Base-by-base conservation (phyloP, 2,888 invertebrate species). In the Cyaniris semiargus region DNA sequence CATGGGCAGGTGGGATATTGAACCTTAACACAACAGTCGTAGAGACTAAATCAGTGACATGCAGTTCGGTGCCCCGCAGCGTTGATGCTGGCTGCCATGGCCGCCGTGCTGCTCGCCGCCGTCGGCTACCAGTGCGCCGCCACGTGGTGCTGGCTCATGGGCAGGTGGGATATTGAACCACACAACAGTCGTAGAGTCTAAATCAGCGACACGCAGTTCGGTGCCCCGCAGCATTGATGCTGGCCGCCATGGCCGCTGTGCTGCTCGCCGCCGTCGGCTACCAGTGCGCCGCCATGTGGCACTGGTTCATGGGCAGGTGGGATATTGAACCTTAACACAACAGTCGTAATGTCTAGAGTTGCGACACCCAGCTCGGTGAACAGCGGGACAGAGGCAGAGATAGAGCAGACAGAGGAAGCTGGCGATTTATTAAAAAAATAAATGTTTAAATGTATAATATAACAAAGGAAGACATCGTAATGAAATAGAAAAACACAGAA, bases 71-170 rank as follows among this genome's bases (percentile, higher is more conserved):
- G 27, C 2, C 27, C 95, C 27, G 92, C 95, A 23, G 95, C 95
- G 71, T 88, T 95, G 80, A 91, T 95, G 81, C 91, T 95, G 71
- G 94, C 95, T 77, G 94, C 94, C 31, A 95, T 96, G 96, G 96
- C 96, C 66, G 93, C 96, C 38, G 95, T 96, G 44, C 88, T 96
- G 78, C 89, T 96, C 80, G 96, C 96, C 18, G 96, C 96, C 27
- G 95, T 96, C 44, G 96, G 96, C 81, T 96, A 96, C 88, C 96
- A 96, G 82, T 96, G 96, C 83, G 95, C 96, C 72, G 95, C 96
- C 4, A 96, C 96, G 0, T 96, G 96, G 96, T 93, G 95, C 78
- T 96, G 96, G 96, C 90, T 96, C 38, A 89, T 95, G 87, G 95
- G 95, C 83, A 94, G 95, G 90, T 94, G 85, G 3, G 75, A n/a